Evolutionary conservation across 2,113 vertebrate species (phyloP), one percentile per base, ranked within the genome.

Genomic region (Hypomesus transpacificus): DNA sequence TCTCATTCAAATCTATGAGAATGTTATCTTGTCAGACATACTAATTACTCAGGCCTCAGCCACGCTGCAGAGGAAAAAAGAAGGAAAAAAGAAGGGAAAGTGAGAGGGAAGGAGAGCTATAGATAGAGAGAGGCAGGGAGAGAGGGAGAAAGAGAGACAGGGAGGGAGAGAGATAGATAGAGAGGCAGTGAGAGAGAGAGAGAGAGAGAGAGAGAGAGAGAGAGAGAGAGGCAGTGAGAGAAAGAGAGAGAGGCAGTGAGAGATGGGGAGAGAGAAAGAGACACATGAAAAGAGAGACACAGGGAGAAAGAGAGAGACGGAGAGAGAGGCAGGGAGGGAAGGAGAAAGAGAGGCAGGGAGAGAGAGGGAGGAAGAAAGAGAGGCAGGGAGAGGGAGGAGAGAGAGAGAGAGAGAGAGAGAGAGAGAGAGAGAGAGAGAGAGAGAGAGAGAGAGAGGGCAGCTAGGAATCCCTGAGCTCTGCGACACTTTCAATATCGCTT

Each of bases 1-100:
- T 85, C 77, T 81, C 69, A 52, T 17, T 59, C 46, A 68, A 69
- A 84, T 82, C 39, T 84, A 83, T 76, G 70, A 65, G 7, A 66
- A 74, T 21, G 73, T 75, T 75, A 28, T 75, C 77, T 69, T 79
- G 76, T 69, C 74, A 78, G 63, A 14, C 4, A 24, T 70, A 56
- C 17, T 52, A 22, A 74, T 85, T 78, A 82, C 73, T 85, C 79
- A 74, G 9, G 0, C 3, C 26, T 75, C 70, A 57, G 67, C 34
- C 26, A 68, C 60, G 73, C 59, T 68, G 28, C 46, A 28, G 61
- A 70, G 54, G 68, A 70, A 64, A 64, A 18, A n/a, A n/a, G 9
- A 14, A 7, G 16, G 16, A 17, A 54, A n/a, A 17, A 18, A n/a
- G 4, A 16, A 54, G 16, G 18, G 16, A 54, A 3, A 18, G 16